A percentile compares a stretch with the other conserved stretches of the same genome.
These are phyloP conservation scores for Phymastichus coffea DNA, from an alignment of 1,140 invertebrate genomes.

Conservation along the genomic window DNA sequence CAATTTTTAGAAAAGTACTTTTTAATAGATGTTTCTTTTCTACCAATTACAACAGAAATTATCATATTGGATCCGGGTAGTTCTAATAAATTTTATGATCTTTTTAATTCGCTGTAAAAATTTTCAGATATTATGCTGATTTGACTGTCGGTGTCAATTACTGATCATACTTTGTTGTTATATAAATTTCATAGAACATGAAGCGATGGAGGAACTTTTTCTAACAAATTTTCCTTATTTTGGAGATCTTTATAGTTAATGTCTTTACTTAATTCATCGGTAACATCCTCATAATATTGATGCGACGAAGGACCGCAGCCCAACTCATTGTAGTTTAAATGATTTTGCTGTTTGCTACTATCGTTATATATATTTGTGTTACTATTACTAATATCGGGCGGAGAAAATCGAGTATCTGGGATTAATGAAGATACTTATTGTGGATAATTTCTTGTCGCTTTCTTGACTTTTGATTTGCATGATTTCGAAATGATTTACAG, in stretches of 20 bases:
- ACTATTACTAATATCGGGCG: too few relatives aligned
- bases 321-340: conserved; percentile 26
- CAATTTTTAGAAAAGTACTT: neutral
- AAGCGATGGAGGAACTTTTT: neutral
- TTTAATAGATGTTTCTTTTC: neutral
- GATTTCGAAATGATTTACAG: too few relatives aligned
- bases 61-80: neutral
- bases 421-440: too few relatives aligned
- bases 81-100: neutral
- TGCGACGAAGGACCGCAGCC: conserved; percentile 6
- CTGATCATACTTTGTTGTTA: too few relatives aligned
- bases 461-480: too few relatives aligned
- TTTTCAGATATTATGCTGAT: conserved; percentile 34
- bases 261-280: conserved; percentile 5
- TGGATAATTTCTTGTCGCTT: too few relatives aligned
- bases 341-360: too few relatives aligned
- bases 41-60: conserved; percentile 1
- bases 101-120: conserved; percentile 23
- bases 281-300: too few relatives aligned
- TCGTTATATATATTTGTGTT: too few relatives aligned
- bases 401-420: too few relatives aligned
- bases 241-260: neutral
- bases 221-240: neutral
- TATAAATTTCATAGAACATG: neutral
- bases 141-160: conserved; percentile 34